Base-by-base conservation (phyloP, 2,888 invertebrate species). In the Falcaria lacertinaria region DNA sequence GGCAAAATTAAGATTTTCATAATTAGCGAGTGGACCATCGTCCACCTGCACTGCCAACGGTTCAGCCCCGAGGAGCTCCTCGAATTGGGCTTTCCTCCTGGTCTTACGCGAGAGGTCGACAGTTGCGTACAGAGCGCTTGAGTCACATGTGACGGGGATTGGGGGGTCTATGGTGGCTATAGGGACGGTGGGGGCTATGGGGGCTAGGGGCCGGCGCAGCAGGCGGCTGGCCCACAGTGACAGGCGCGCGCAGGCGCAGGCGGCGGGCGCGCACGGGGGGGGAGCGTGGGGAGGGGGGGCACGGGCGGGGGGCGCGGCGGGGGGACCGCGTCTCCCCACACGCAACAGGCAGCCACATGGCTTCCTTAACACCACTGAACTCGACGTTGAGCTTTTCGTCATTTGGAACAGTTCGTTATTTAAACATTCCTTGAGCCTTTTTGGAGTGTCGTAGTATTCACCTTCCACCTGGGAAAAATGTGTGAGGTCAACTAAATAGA, bases 1-100 rank as follows among this genome's bases (percentile, higher is more conserved):
- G 43, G 94, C 94, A 74, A 95, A 96, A 64, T 93, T 93, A 56
- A 96, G 90, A 64, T 94, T 94, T 50, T 92, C 94, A 62, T 94
- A 94, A 73, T 93, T 92, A 2, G 90, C 88, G 11, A 86, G 66
- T 2, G 90, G 88, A 0, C 89, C 89, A 6, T 90, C 83, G 16
- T 89, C 79, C 58, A 85, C 57, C 62, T 85, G 69, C 7, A 65
- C 46, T 1, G 51, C 67, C n/a, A n/a, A n/a, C n/a, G n/a, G n/a
- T n/a, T n/a, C n/a, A n/a, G n/a, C n/a, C n/a, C n/a, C n/a, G n/a
- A n/a, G n/a, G n/a, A n/a, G n/a, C 40, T 64, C 68, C 16, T 60
- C 58, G 2, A 62, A 55, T 13, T 66, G 66, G 5, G 64, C 51
- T 72, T 78, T 80, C 63, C 91, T 80, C 49, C 91, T 90, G 2